phyloP scores from a whole-genome alignment of 2,888 invertebrate genomes.

The Melieria crassipennis region DNA sequence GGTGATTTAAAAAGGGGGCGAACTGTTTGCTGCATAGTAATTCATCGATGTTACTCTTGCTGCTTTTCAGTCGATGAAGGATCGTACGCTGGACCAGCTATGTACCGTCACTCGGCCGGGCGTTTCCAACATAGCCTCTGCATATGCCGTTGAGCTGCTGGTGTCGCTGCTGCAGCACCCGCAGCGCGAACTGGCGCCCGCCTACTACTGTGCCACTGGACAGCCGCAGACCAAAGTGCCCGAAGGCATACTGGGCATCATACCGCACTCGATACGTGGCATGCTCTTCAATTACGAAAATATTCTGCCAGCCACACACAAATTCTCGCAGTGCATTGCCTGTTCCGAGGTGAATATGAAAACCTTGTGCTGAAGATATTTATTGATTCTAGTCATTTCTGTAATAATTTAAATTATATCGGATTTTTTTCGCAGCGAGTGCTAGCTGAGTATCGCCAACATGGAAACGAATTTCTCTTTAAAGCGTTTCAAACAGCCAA shows the following conservation, averaged over 20 bases:
- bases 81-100: slow-evolving; percentile 96
- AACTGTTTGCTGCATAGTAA: neutral
- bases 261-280: slow-evolving; percentile 95
- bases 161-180: slow-evolving; percentile 89
- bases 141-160: slow-evolving; percentile 90
- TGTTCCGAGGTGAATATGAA: slow-evolving; percentile 74
- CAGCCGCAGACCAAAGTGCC: slow-evolving; percentile 58
- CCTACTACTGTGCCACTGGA: slow-evolving; percentile 66
- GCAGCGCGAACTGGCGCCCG: slow-evolving; percentile 73
- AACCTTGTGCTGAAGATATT: too few relatives aligned
- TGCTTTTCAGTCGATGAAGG: slow-evolving; percentile 80
- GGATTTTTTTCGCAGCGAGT: slow-evolving; percentile 56
- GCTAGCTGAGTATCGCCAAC: slow-evolving; percentile 66
- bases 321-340: slow-evolving; percentile 92
- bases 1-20: too few relatives aligned
- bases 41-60: neutral
- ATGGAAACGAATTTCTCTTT: slow-evolving; percentile 78
- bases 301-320: slow-evolving; percentile 83
- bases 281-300: slow-evolving; percentile 85
- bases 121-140: slow-evolving; percentile 88
- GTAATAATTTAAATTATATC: neutral
- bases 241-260: slow-evolving; percentile 78
- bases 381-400: neutral
- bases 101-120: slow-evolving; percentile 98
- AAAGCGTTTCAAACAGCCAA: slow-evolving; percentile 83